Evolutionary conservation across 1,140 invertebrate species (phyloP).

Genomic region (Drosophila nigromelanica): DNA sequence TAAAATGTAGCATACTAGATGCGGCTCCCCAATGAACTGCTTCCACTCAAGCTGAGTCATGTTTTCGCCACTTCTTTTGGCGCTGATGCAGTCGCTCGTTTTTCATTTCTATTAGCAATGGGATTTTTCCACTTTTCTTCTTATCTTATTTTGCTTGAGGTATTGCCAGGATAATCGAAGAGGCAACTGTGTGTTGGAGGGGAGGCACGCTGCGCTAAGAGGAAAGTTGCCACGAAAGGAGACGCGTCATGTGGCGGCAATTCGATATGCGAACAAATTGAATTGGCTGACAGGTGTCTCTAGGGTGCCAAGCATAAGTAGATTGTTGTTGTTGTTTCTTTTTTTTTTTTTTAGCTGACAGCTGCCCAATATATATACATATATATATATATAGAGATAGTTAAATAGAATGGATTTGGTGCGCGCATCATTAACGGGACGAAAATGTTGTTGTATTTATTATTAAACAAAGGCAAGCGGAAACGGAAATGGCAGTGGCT

Average conservation of each 20-base stretch:
- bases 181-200: background rate
- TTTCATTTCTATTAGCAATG: slow-evolving; percentile 7
- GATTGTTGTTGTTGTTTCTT: slow-evolving; percentile 5
- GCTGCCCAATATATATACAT: slow-evolving; percentile 27
- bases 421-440: background rate
- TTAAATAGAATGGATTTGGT: background rate
- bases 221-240: background rate
- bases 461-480: slow-evolving; percentile 24
- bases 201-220: background rate
- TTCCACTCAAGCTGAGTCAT: slow-evolving; percentile 3
- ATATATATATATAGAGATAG: background rate
- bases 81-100: background rate
- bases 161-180: background rate
- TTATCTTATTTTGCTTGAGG: background rate
- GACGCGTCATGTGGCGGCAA: slow-evolving; percentile 20
- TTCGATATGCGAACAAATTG: slow-evolving; percentile 49
- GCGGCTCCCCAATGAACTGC: too few species aligned
- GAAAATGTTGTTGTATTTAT: background rate
- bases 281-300: slow-evolving; percentile 65
- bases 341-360: slow-evolving; percentile 5
- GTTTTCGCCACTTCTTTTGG: background rate
- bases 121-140: background rate
- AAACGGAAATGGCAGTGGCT: slow-evolving; percentile 30
- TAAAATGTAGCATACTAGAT: background rate
- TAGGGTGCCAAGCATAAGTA: slow-evolving; percentile 35